Evolutionary conservation across 2,113 vertebrate genomes (phyloP), one percentile per base, ranked within the genome.

Genomic region (Prochilodus magdalenae): DNA sequence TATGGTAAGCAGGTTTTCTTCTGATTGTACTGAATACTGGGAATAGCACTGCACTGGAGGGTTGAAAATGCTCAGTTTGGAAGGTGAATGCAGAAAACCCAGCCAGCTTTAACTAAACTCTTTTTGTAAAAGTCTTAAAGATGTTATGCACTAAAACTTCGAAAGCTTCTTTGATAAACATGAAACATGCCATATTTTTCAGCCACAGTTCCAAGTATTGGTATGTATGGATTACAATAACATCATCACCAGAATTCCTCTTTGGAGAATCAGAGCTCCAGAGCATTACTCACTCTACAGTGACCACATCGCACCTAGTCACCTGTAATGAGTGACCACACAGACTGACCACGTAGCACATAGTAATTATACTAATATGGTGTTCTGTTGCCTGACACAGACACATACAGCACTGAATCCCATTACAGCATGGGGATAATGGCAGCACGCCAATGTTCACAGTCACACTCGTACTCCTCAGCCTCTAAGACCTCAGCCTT

Each of bases 1-100:
- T 77, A 94, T n/a, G 97, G 98, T 99, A 95, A 97, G 95, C 72
- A 36, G 83, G 40, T 62, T 62, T 57, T 70, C 15, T 44, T 12
- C 8, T 44, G 8, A 10, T 44, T 44, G 8, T 11, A 44, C 22
- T 36, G 22, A 67, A 33, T 12, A 16, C 18, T 36, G 27, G 1
- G 24, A 67, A 77, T 51, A 7, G 7, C 47, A 72, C 14, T 51
- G 18, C 16, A 10, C 16, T 71, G 11, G 5, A 20, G 47, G 15
- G 36, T 0, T 5, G 13, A n/a, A 20, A 33, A 57, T 13, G 10
- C 1, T 44, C 40, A 10, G 11, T 10, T 8, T 44, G 40, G 40
- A 44, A 44, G 30, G 33, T 36, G 30, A 67, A 22, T 67, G 16
- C 8, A 67, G 30, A 67, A 33, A 67, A 30, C 65, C 29, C 7